Evolutionary conservation across 30 jellyfish, hydroid and myxozoan species (phyloP), one percentile per base, ranked within the genome.

Genomic region (Nemopilema nomurai): DNA sequence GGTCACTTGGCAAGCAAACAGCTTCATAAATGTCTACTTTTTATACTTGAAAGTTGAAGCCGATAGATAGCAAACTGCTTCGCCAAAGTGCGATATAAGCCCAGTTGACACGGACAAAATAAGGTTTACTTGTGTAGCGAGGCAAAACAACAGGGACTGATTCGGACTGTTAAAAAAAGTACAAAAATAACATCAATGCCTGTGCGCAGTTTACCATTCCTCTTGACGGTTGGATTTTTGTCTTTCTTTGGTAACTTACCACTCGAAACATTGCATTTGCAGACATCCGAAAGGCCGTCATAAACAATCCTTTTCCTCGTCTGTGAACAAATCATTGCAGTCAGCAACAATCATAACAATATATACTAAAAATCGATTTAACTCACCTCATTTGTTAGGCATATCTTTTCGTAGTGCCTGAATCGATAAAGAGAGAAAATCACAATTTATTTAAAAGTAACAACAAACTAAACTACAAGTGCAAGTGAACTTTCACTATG

Each of bases 331-430:
- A 13, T 41, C 57, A 41, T 41, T 41, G 57, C 57, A 41, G 6
- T 41, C 57, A 41, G 13, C 6, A 41, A 6, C 6, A 41, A 41
- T 41, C 13, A 41, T 13, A 41, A 13, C 57, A 41, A 13, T 13
- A 41, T 41, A 41, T 41, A 13, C 57, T 41, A 41, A 41, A 41
- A 71, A 71, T 27, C 13, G 8, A 71, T 25, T 19, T 0, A 22
- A 83, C 92, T 71, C 62, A 83, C 92, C 92, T 83, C 92, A 50
- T 31, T 72, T 53, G 72, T 69, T 27, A 71, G 92, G 79, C 92
- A 83, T 71, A 83, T 73, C 92, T 83, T 72, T 69, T 71, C 92
- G 82, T 83, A 83, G 67, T 83, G 92, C 92, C 92, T 83, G 76
- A 17, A 20, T 29, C 6, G 6, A 3, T 3, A 41, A 13, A 41